A percentile compares a stretch with the other conserved stretches of the same genome.
These are phyloP conservation scores for Galleria mellonella DNA, from an alignment of 1,140 invertebrate genomes.

Conservation along the genomic window DNA sequence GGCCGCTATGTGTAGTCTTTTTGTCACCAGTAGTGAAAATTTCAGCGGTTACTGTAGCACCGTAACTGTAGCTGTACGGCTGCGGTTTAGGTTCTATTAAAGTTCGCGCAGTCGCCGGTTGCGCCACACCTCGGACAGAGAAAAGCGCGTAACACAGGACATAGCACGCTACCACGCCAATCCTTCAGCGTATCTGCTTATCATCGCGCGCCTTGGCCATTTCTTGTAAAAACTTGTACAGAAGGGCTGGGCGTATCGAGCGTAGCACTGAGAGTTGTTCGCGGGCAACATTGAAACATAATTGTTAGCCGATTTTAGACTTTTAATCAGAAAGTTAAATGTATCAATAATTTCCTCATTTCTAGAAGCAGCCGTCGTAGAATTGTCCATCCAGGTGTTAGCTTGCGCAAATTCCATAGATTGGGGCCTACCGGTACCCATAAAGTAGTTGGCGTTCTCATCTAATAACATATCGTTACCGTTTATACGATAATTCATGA, in stretches of 20 bases:
- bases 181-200: no score
- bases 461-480: conserved; percentile 34
- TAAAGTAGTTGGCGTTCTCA: conserved; percentile 26
- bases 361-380: conserved; percentile 10
- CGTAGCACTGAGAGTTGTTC: conserved; percentile 52
- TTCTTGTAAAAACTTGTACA: conserved; percentile 56
- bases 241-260: conserved; percentile 42
- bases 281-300: conserved; percentile 54
- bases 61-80: no score
- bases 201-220: conserved; percentile 49
- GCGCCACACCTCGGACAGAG: no score
- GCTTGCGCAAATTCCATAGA: conserved; percentile 14
- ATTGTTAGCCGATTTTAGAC: no score
- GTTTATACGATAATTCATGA: conserved; percentile 35
- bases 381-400: conserved; percentile 31
- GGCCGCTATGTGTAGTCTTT: no score
- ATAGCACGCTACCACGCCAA: no score
- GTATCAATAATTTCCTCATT: conserved; percentile 43
- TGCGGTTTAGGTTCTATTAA: no score
- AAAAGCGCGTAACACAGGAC: no score
- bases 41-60: no score
- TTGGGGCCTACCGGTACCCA: conserved; percentile 33
- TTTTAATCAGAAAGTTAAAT: no score
- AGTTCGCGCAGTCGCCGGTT: no score
- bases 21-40: no score